A percentile compares a stretch with the other conserved stretches of the same genome.
Evolutionary conservation across 1,140 invertebrate genomes (phyloP).

Genomic region (Drosophila cardini): DNA sequence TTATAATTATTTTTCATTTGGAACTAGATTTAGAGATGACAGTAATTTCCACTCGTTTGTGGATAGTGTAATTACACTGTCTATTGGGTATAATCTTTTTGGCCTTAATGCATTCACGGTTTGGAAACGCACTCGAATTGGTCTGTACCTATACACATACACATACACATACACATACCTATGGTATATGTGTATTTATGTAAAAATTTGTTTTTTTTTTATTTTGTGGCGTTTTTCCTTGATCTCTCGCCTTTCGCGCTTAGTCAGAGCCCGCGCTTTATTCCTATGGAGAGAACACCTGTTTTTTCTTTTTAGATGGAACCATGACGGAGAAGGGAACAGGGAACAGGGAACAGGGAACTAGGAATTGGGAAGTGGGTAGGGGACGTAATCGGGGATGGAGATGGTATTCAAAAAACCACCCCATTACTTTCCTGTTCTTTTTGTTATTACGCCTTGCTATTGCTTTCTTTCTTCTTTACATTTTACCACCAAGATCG

Average conservation of each 20-base stretch:
- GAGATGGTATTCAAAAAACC: constrained; percentile 47
- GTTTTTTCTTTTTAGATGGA: constrained; percentile 52
- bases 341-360: no score
- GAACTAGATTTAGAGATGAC: no score
- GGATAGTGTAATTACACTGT: no score
- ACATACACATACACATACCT: not conserved
- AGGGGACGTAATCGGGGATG: not conserved
- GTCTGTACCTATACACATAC: no score
- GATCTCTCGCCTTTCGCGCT: constrained; percentile 39
- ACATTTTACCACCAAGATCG: constrained; percentile 7
- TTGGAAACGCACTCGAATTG: no score
- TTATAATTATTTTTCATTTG: no score
- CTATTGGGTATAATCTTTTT: no score
- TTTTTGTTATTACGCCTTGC: constrained; percentile 15
- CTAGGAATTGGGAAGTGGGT: no score
- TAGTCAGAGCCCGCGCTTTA: constrained; percentile 43
- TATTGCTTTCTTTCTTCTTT: constrained; percentile 27
- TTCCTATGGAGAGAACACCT: constrained; percentile 53
- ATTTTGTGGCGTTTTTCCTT: constrained; percentile 13
- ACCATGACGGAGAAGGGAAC: constrained; percentile 31
- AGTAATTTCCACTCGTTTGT: no score
- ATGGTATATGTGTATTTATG: not conserved
- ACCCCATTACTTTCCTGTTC: constrained; percentile 48
- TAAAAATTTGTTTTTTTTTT: constrained; percentile 19
- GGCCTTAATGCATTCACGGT: no score